phyloP scores from a whole-genome alignment of 2,888 invertebrate species.

The Acanthopleura granulata region DNA sequence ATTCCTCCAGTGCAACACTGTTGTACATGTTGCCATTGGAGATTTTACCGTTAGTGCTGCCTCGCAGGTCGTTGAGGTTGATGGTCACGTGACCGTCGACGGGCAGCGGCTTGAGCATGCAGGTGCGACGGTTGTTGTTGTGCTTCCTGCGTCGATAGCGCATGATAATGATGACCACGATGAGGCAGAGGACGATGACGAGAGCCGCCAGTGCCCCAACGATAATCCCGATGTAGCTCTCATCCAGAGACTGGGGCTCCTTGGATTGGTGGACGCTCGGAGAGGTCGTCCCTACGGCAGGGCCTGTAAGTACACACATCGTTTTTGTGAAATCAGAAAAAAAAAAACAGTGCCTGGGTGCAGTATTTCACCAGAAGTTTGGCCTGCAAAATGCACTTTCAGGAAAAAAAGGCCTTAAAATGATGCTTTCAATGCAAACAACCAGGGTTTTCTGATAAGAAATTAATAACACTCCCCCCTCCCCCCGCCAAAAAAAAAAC shows the following conservation, averaged over 20 bases:
- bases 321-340: background rate
- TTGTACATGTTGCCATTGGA: slow-evolving; percentile 70
- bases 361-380: too few relatives aligned
- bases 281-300: slow-evolving; percentile 1
- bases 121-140: slow-evolving; percentile 60
- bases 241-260: slow-evolving; percentile 43
- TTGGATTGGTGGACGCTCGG: slow-evolving; percentile 22
- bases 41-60: slow-evolving; percentile 57
- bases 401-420: too few relatives aligned
- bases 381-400: too few relatives aligned
- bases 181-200: slow-evolving; percentile 76
- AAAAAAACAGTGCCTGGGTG: too few relatives aligned
- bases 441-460: too few relatives aligned
- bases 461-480: too few relatives aligned
- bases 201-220: slow-evolving; percentile 75
- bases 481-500: too few relatives aligned
- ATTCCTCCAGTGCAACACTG: slow-evolving; percentile 67
- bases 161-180: slow-evolving; percentile 81
- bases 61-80: slow-evolving; percentile 76
- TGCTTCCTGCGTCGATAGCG: slow-evolving; percentile 53
- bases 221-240: slow-evolving; percentile 55
- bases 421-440: too few relatives aligned
- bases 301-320: background rate
- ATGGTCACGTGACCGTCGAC: slow-evolving; percentile 73
- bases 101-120: slow-evolving; percentile 54